phyloP scores from a whole-genome alignment of 1,140 invertebrate genomes.

The Tetragnatha versicolor region DNA sequence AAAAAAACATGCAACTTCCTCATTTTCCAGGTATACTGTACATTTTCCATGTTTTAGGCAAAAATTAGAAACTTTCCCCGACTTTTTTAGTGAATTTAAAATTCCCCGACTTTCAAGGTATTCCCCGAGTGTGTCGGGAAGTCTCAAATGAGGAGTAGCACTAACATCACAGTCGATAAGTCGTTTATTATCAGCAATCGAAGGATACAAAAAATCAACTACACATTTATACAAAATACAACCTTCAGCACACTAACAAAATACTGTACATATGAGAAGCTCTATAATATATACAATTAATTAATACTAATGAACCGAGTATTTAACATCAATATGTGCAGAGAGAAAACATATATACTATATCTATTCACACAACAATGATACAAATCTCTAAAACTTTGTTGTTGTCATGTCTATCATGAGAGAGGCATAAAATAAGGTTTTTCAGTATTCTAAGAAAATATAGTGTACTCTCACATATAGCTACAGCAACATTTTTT shows the following conservation, averaged over 20 bases:
- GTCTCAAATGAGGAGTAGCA: too few species aligned
- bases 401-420: conserved; percentile 11
- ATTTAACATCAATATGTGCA: conserved; percentile 38
- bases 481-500: conserved; percentile 15
- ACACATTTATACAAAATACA: conserved; percentile 50
- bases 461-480: conserved; percentile 31
- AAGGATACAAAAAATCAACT: conserved; percentile 44
- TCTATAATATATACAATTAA: conserved; percentile 40
- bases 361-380: conserved; percentile 33
- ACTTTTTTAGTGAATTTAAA: too few species aligned
- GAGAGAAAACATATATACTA: conserved; percentile 9
- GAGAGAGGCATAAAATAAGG: conserved; percentile 8
- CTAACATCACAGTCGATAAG: too few species aligned
- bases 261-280: conserved; percentile 48
- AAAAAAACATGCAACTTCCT: too few species aligned
- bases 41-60: too few species aligned
- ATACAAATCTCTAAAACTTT: conserved; percentile 19
- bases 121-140: too few species aligned
- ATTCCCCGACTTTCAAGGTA: too few species aligned
- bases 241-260: conserved; percentile 46
- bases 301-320: conserved; percentile 44
- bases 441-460: conserved; percentile 28
- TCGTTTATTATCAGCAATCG: conserved; percentile 40
- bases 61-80: too few species aligned
- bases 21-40: too few species aligned